Evolutionary conservation across 2,113 vertebrate genomes (phyloP).

Genomic region (Corvus moneduloides): DNA sequence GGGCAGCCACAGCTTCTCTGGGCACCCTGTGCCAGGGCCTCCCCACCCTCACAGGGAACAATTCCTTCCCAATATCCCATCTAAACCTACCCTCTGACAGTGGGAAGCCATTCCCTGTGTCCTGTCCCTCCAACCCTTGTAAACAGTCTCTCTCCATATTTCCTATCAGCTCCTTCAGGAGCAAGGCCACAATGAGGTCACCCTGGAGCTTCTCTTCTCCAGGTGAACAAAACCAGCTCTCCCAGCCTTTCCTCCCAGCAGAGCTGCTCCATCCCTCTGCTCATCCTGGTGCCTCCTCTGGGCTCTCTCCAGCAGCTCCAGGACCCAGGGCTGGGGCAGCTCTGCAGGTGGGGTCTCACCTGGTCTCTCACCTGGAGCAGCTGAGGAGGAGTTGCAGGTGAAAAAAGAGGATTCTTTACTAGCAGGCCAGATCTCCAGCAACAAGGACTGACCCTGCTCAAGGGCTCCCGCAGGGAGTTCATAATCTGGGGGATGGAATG

Average conservation of each 20-base stretch:
- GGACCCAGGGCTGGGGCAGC: neutral
- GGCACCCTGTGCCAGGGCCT: neutral
- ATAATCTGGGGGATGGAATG: too few relatives aligned
- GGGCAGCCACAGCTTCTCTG: neutral
- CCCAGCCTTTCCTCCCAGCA: neutral
- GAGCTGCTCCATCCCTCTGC: neutral
- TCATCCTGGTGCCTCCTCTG: neutral
- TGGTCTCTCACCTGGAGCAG: neutral
- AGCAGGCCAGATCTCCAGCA: neutral
- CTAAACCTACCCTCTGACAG: accelerated
- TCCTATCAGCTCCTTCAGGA: accelerated
- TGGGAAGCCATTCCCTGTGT: accelerated
- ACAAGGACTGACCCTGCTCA: neutral
- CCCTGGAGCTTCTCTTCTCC: accelerated
- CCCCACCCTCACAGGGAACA: accelerated
- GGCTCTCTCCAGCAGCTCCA: neutral
- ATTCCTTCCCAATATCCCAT: neutral
- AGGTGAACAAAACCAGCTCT: neutral
- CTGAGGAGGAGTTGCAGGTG: accelerated
- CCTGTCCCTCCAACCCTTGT: neutral
- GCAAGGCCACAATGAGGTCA: accelerated
- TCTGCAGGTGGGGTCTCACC: neutral
- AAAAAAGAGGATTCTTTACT: neutral
- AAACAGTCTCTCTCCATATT: accelerated
- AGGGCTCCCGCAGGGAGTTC: neutral